A percentile compares a stretch with the other conserved stretches of the same genome.
phyloP scores from a whole-genome alignment of 2,797 vertebrate species.

The Sebastes melanostomus region DNA sequence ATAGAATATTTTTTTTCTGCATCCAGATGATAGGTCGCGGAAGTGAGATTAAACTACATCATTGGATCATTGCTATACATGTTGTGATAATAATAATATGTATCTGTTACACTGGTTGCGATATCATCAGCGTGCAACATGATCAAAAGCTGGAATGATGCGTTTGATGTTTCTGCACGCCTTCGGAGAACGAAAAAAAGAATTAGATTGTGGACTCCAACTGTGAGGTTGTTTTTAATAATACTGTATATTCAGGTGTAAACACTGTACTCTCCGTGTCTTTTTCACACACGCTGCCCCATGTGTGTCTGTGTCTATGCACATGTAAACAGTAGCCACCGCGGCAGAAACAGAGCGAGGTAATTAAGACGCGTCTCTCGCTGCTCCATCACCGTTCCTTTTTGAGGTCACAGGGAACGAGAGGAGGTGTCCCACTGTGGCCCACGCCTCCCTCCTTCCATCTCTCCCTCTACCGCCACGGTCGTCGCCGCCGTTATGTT shows the following conservation, averaged over 20 bases:
- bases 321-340: slow-evolving; percentile 17
- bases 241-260: slow-evolving; percentile 51
- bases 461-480: background rate
- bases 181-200: slow-evolving; percentile 18
- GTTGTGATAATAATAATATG: slow-evolving; percentile 20
- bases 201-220: slow-evolving; percentile 23
- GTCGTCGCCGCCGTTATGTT: background rate
- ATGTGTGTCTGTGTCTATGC: background rate
- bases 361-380: slow-evolving; percentile 37
- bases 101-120: slow-evolving; percentile 26
- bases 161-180: slow-evolving; percentile 55
- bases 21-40: background rate
- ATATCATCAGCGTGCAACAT: slow-evolving; percentile 21
- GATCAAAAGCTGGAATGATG: slow-evolving; percentile 59
- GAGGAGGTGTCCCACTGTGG: slow-evolving; percentile 31
- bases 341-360: slow-evolving; percentile 25
- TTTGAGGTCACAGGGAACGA: slow-evolving; percentile 34
- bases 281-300: background rate
- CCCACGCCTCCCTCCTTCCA: background rate
- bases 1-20: background rate
- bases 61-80: background rate
- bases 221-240: slow-evolving; percentile 33
- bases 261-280: background rate
- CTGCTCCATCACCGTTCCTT: slow-evolving; percentile 26
- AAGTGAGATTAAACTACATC: background rate